These are phyloP conservation scores for Pituophis catenifer DNA, from an alignment of 2,113 vertebrate genomes.

Conservation along the genomic window DNA sequence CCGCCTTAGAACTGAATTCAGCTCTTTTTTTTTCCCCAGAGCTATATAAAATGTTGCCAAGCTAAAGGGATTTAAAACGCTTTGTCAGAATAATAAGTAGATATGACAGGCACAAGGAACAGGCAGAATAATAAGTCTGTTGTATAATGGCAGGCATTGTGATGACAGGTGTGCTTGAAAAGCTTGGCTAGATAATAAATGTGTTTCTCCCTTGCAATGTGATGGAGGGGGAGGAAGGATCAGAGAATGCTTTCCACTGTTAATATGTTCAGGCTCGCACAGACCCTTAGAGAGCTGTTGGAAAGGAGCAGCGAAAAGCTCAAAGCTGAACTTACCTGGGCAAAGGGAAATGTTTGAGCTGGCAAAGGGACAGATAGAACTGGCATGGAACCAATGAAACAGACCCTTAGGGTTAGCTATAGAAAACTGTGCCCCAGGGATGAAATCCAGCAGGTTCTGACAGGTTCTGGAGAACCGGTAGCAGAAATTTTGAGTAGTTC, in stretches of 20 bases:
- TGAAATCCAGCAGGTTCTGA: too few species aligned
- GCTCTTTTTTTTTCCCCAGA: slow-evolving; percentile 27
- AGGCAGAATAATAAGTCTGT: slow-evolving; percentile 51
- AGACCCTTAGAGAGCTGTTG: not conserved
- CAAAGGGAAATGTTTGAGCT: not conserved
- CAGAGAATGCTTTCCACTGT: not conserved
- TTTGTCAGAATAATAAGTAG: slow-evolving; percentile 66
- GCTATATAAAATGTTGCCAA: slow-evolving; percentile 46
- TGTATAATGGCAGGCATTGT: slow-evolving; percentile 18
- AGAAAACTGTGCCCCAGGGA: too few species aligned
- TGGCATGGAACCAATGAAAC: not conserved
- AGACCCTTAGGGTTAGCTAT: not conserved
- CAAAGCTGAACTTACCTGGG: not conserved
- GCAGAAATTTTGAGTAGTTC: too few species aligned
- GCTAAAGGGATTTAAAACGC: slow-evolving; percentile 62
- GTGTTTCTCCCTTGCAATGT: slow-evolving; percentile 22
- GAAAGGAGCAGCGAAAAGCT: not conserved
- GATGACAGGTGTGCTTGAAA: slow-evolving; percentile 30
- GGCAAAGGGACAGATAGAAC: not conserved
- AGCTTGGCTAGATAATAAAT: not conserved
- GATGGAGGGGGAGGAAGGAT: not conserved
- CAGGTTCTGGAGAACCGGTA: too few species aligned
- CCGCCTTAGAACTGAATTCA: slow-evolving; percentile 55
- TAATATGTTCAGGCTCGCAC: not conserved
- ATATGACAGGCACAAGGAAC: slow-evolving; percentile 53